Evolutionary conservation across 1,140 invertebrate genomes (phyloP).

Genomic region (Bombus superbus): DNA sequence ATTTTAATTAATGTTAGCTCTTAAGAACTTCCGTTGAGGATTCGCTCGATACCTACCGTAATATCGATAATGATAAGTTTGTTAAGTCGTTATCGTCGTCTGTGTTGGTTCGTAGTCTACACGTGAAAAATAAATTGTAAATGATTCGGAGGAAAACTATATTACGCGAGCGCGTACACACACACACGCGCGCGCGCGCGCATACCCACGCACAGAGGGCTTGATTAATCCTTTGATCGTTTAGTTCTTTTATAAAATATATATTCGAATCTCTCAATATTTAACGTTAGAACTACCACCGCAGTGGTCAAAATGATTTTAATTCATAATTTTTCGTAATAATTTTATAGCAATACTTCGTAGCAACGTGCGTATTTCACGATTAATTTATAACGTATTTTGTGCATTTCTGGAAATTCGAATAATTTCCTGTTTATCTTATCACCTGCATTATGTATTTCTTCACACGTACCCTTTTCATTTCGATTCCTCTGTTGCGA

Average conservation of each 20-base stretch:
- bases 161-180: no score
- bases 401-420: background rate
- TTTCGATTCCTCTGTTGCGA: no score
- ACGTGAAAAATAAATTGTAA: background rate
- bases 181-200: fast-evolving
- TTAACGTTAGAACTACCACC: background rate
- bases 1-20: conserved; percentile 24
- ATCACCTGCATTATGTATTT: no score
- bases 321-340: background rate
- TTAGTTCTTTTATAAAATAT: background rate
- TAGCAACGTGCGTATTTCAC: fast-evolving
- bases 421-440: no score
- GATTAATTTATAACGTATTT: background rate
- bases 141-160: background rate
- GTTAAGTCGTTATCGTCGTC: background rate
- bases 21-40: conserved; percentile 1
- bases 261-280: background rate
- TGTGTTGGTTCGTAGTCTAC: background rate
- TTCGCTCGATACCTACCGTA: background rate
- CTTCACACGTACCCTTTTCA: no score
- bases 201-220: no score
- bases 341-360: background rate
- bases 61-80: conserved; percentile 13
- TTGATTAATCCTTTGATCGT: conserved; percentile 28
- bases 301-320: background rate